These are phyloP conservation scores for Thermophis baileyi DNA, from an alignment of 2,113 vertebrate genomes.

Conservation along the genomic window DNA sequence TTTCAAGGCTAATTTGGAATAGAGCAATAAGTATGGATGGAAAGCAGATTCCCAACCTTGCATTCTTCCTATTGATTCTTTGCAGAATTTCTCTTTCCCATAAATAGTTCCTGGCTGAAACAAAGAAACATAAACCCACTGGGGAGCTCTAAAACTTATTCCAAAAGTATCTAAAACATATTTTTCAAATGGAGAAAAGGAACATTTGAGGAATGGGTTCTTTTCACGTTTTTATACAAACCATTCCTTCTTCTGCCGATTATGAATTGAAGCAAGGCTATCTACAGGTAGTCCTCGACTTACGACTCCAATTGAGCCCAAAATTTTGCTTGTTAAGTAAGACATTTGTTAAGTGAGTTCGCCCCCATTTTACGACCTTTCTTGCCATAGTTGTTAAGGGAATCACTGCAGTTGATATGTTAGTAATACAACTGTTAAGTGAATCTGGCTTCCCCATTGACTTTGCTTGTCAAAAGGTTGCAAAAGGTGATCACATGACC, in stretches of 20 bases:
- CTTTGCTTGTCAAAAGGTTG: too few species aligned
- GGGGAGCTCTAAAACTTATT: not conserved
- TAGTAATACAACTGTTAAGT: too few species aligned
- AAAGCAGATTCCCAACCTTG: not conserved
- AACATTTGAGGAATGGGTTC: not conserved
- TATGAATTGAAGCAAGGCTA: not conserved
- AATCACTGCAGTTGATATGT: too few species aligned
- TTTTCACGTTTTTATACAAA: not conserved
- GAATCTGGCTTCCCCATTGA: too few species aligned
- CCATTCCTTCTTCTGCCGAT: not conserved
- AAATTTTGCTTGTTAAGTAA: too few species aligned
- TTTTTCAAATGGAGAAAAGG: not conserved
- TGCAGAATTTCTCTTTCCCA: not conserved
- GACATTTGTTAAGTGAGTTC: too few species aligned
- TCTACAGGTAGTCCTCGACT: not conserved
- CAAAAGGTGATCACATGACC: too few species aligned
- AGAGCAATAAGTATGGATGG: not conserved
- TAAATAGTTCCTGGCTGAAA: not conserved
- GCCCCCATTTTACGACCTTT: too few species aligned
- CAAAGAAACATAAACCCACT: not conserved
- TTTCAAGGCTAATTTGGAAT: not conserved
- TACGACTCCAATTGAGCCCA: too few species aligned
- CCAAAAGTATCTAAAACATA: not conserved
- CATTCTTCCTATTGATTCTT: not conserved
- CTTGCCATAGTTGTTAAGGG: too few species aligned